Evolutionary conservation across 1,140 invertebrate genomes (phyloP).

Genomic region (Asbolus verrucosus): DNA sequence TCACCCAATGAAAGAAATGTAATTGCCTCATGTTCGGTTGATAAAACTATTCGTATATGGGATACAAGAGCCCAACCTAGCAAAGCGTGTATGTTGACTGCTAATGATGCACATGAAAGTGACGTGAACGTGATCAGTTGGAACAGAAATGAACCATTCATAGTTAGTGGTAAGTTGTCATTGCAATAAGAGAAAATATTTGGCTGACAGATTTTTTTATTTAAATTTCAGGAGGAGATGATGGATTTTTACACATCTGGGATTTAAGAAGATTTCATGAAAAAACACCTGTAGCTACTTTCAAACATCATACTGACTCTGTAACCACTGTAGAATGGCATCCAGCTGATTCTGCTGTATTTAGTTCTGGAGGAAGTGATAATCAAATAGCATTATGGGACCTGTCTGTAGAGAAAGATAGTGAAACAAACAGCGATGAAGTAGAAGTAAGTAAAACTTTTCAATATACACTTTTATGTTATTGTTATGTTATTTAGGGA

Average conservation of each 20-base stretch:
- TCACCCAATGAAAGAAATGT: constrained; percentile 96
- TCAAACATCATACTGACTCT: constrained; percentile 93
- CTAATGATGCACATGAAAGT: constrained; percentile 85
- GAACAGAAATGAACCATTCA: constrained; percentile 92
- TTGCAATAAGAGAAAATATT: neutral
- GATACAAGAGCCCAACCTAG: constrained; percentile 86
- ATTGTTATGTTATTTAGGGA: constrained; percentile 67
- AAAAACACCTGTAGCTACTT: constrained; percentile 87
- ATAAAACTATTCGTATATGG: constrained; percentile 92
- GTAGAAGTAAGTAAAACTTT: constrained; percentile 67
- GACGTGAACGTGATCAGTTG: constrained; percentile 99
- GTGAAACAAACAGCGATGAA: constrained; percentile 73
- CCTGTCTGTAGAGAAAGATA: constrained; percentile 89
- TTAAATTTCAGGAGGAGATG: constrained; percentile 87
- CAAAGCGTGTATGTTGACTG: constrained; percentile 94
- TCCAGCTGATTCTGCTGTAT: constrained; percentile 90
- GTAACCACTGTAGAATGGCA: constrained; percentile 98
- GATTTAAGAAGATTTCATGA: constrained; percentile 90
- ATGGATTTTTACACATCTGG: constrained; percentile 95
- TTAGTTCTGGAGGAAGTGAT: constrained; percentile 94
- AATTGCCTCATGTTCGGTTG: constrained; percentile 95
- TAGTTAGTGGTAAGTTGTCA: constrained; percentile 78
- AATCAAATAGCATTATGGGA: constrained; percentile 99
- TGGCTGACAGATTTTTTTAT: constrained; percentile 25
- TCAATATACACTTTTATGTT: constrained; percentile 4